These are phyloP conservation scores for Heliconius eleuchia DNA, from an alignment of 1,140 invertebrate genomes.

Conservation along the genomic window DNA sequence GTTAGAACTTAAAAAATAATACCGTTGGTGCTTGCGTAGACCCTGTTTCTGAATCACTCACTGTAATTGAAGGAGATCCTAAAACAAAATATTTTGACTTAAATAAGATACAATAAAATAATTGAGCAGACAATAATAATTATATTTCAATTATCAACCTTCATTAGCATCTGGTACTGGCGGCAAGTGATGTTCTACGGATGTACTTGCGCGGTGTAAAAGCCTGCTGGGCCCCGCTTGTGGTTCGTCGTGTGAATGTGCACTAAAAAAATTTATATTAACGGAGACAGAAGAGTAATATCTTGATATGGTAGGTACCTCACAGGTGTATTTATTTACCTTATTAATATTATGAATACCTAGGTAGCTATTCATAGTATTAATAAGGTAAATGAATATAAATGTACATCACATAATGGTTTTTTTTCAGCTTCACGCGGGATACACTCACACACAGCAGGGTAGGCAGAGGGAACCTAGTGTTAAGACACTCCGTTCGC, in stretches of 20 bases:
- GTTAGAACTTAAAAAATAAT: background rate
- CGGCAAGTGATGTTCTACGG: conserved; percentile 46
- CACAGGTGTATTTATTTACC: too few relatives aligned
- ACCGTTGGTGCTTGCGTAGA: background rate
- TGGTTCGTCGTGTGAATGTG: conserved; percentile 57
- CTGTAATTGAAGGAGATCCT: conserved; percentile 1
- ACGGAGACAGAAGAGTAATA: background rate
- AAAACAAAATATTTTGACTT: background rate
- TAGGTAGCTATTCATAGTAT: too few relatives aligned
- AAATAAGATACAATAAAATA: too few relatives aligned
- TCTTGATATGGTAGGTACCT: too few relatives aligned
- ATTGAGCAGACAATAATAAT: too few relatives aligned
- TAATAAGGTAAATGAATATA: too few relatives aligned
- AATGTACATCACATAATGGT: too few relatives aligned
- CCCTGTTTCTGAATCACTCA: background rate
- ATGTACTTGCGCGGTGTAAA: conserved; percentile 44
- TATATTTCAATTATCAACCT: background rate
- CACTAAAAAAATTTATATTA: conserved; percentile 40
- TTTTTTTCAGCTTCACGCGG: too few relatives aligned
- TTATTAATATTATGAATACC: too few relatives aligned
- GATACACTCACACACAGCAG: too few relatives aligned
- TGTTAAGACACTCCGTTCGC: too few relatives aligned
- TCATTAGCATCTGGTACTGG: conserved; percentile 16
- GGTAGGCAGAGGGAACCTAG: too few relatives aligned
- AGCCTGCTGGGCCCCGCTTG: conserved; percentile 43